Evolutionary conservation across 2,888 invertebrate species (phyloP), one percentile per base, ranked within the genome.

Genomic region (Eristalis arbustorum): DNA sequence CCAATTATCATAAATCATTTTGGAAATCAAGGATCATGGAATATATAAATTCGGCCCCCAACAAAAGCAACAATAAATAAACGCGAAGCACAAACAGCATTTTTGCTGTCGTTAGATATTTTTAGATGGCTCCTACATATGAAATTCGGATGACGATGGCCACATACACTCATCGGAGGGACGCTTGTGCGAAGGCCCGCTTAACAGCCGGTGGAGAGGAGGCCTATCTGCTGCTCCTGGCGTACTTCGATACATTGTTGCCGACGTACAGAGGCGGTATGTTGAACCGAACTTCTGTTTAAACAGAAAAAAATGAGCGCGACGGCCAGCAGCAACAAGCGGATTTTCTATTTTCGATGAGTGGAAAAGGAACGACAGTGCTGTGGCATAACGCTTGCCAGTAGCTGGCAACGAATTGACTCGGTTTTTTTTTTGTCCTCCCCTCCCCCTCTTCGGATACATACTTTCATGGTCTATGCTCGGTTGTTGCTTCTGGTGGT

Each of bases 301-400:
- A 31, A n/a, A 67, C 23, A 57, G 25, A n/a, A 31, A 63, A 22
- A 40, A 68, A 22, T 40, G 5, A 37, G 42, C 25, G 18, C 18
- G 3, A 22, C 10, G 1, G 28, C 14, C 42, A 42, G 4, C 42
- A 42, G 3, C 42, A 18, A n/a, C 49, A 42, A 62, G 13, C 40
- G 18, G 14, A 23, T 49, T 63, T 67, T 84, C 79, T 84, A 84
- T 84, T 84, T 84, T 34, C 34, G 67, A 79, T 40, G 18, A 59
- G 34, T 49, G 61, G 57, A 59, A 25, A 14, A 57, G 42, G 40
- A 42, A 40, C 22, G 57, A 56, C 6, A 66, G 25, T 42, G 49
- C 11, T 37, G 25, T 68, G n/a, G 77, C 77, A 83, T 64, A 78
- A 59, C 25, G 64, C 49, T 83, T 82, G 78, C 68, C 83, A 83